These are phyloP conservation scores for Semaprochilodus insignis DNA, from an alignment of 2,797 vertebrate genomes.

Conservation along the genomic window DNA sequence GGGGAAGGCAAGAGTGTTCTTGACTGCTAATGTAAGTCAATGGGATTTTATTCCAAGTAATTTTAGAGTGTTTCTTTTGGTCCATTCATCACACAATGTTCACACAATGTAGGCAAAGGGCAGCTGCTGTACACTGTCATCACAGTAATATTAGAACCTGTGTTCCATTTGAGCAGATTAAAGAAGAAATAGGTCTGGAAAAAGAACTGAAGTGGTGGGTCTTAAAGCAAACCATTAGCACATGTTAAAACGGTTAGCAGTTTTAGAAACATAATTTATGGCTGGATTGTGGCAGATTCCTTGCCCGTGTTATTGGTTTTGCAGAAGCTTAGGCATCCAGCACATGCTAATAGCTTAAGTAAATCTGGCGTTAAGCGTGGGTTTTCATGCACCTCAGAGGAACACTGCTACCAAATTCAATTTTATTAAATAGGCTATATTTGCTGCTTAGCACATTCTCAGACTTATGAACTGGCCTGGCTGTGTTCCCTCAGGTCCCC, in stretches of 20 bases:
- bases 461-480: neutral
- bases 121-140: too few species aligned
- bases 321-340: neutral
- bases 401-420: neutral
- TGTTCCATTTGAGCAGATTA: neutral
- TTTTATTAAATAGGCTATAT: slow-evolving; percentile 1
- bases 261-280: neutral
- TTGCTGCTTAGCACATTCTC: neutral
- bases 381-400: neutral
- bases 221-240: neutral
- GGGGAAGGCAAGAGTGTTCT: too few species aligned
- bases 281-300: slow-evolving; percentile 8
- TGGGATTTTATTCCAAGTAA: too few species aligned
- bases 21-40: too few species aligned
- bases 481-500: slow-evolving; percentile 80
- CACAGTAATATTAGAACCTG: neutral
- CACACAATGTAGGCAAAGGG: too few species aligned
- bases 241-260: slow-evolving; percentile 3
- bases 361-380: neutral
- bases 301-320: neutral
- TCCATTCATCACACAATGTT: too few species aligned
- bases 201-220: neutral
- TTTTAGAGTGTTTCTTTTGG: too few species aligned
- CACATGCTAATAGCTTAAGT: neutral
- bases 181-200: neutral